Conservation (phyloP, 2,888 invertebrate genomes). For the Leucozona laternaria region DNA sequence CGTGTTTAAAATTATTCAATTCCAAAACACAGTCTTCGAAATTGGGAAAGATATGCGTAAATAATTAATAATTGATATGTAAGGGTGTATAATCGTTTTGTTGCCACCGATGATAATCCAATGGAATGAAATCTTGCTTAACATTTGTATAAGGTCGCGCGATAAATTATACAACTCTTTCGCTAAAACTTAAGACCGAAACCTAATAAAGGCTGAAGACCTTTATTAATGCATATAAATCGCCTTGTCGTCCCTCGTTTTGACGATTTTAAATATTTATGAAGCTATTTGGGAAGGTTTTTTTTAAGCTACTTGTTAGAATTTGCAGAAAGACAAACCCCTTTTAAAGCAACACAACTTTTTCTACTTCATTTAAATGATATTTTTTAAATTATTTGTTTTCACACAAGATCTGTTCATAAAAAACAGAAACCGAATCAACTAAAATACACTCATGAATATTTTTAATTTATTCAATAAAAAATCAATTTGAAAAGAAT, state of each 20-base stretch:
- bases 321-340: not conserved
- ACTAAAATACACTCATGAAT: not conserved
- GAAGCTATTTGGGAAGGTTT: not conserved
- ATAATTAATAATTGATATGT: slow-evolving; percentile 32
- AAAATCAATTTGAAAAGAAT: not conserved
- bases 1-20: slow-evolving; percentile 32
- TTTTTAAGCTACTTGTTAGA: not conserved
- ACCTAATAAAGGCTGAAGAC: slow-evolving; percentile 52
- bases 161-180: slow-evolving; percentile 60
- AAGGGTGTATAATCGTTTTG: slow-evolving; percentile 29
- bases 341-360: not conserved
- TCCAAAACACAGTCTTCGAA: not conserved
- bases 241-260: not conserved
- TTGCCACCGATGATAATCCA: slow-evolving; percentile 26
- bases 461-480: slow-evolving; percentile 5
- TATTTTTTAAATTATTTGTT: not conserved
- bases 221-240: slow-evolving; percentile 10
- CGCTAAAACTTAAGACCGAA: slow-evolving; percentile 37
- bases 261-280: not conserved
- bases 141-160: slow-evolving; percentile 32
- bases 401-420: not conserved
- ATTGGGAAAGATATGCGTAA: slow-evolving; percentile 7
- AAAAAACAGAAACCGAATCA: not conserved
- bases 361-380: not conserved
- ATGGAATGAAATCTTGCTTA: slow-evolving; percentile 54